Conservation (phyloP, 2,888 invertebrate species). For the Drosophila histrio region DNA sequence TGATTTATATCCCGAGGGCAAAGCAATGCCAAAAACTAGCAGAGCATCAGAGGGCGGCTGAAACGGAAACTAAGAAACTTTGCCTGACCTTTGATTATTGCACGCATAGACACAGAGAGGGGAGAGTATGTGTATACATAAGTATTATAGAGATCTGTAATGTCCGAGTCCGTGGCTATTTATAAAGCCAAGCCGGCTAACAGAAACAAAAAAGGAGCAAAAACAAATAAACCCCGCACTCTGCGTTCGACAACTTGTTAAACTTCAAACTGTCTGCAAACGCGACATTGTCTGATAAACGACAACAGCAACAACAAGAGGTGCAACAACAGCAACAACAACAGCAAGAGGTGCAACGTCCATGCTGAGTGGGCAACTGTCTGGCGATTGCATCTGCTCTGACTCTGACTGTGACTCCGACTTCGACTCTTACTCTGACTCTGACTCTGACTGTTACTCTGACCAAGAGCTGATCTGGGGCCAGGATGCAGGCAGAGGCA, state of each 20-base stretch:
- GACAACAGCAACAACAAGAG: constrained; percentile 53
- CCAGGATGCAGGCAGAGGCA: constrained; percentile 60
- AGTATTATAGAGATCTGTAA: constrained; percentile 36
- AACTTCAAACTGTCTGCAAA: constrained; percentile 80
- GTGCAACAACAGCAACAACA: background rate
- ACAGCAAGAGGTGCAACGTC: constrained; percentile 37
- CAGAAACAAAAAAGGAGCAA: constrained; percentile 33
- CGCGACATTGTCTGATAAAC: constrained; percentile 80
- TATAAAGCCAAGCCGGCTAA: constrained; percentile 53
- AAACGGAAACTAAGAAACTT: constrained; percentile 34
- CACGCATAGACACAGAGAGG: constrained; percentile 12
- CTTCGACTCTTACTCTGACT: constrained; percentile 45
- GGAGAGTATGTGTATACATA: background rate
- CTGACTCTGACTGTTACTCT: constrained; percentile 42
- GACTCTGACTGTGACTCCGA: constrained; percentile 53
- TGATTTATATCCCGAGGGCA: constrained; percentile 26
- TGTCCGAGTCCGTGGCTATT: constrained; percentile 48
- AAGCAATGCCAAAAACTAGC: constrained; percentile 19
- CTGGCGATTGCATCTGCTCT: constrained; percentile 63
- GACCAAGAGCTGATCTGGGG: constrained; percentile 46
- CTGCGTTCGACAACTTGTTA: constrained; percentile 78
- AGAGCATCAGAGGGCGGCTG: constrained; percentile 8
- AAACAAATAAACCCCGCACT: constrained; percentile 51
- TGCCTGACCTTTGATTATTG: constrained; percentile 50
- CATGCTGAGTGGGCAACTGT: constrained; percentile 62